Evolutionary conservation across 2,888 invertebrate species (phyloP).

Genomic region (Timema podura): DNA sequence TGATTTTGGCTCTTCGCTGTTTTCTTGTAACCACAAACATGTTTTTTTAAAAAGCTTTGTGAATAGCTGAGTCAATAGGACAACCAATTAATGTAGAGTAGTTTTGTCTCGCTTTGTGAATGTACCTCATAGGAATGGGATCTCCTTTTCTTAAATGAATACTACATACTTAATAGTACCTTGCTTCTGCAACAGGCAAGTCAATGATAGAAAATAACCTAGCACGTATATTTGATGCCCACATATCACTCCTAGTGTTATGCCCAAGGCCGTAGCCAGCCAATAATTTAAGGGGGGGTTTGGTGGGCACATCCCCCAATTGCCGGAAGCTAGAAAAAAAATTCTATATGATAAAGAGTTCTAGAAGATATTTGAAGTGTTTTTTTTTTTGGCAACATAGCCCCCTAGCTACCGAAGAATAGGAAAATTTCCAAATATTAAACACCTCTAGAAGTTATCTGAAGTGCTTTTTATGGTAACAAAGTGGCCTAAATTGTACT

Average conservation of each 20-base stretch:
- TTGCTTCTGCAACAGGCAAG: conserved; percentile 11
- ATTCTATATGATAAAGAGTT: no score
- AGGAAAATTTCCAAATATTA: no score
- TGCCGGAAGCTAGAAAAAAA: no score
- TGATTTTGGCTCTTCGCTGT: not conserved
- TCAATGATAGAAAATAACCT: conserved; percentile 8
- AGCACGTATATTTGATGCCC: conserved; percentile 6
- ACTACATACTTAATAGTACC: conserved; percentile 6
- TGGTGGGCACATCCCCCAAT: no score
- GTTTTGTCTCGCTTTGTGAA: not conserved
- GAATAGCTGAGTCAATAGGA: conserved; percentile 5
- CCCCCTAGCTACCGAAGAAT: no score
- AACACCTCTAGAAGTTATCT: no score
- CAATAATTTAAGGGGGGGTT: no score
- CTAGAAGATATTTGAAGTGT: no score
- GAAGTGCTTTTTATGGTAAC: no score
- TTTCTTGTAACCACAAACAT: conserved; percentile 2
- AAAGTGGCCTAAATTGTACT: no score
- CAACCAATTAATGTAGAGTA: not conserved
- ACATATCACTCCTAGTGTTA: conserved; percentile 13
- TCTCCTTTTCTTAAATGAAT: conserved; percentile 13
- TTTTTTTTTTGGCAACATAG: no score
- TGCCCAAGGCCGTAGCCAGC: no score
- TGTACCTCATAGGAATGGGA: conserved; percentile 7
- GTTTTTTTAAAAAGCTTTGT: conserved; percentile 1